Evolutionary conservation across 2,797 vertebrate species (phyloP), one percentile per base, ranked within the genome.

Genomic region (Anas bahamensis): DNA sequence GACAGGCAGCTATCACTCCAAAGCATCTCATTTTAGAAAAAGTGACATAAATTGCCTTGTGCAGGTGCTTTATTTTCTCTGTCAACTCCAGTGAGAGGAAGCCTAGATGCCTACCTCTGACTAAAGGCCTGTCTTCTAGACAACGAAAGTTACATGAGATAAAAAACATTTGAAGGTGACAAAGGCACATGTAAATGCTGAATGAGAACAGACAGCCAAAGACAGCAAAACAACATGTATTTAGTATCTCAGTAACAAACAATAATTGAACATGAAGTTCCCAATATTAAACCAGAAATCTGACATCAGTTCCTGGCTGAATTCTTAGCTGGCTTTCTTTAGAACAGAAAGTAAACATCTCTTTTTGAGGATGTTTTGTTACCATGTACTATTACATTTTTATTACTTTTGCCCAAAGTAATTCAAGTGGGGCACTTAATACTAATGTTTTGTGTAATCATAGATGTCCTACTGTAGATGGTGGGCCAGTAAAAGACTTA

Each of bases 371-470:
- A 50, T 71, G 18, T n/a, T 93, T 78, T 86, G 14, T 87, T 75
- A 24, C 37, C 1, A 1, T 44, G 18, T 84, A 33, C 13, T 87
- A 15, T 63, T 72, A 60, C 19, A 23, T 78, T 87, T 82, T 81
- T 61, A 46, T 85, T 86, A 65, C 56, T 69, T 66, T 81, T 87
- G 37, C 23, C n/a, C 70, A 48, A 88, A 77, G 44, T 83, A 96
- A 95, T 90, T 48, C 64, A 92, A 84, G 85, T 88, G 35, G 66
- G 69, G 93, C 44, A 93, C 41, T 61, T 86, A 90, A 66, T 95
- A 86, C 94, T 90, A 88, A 94, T 93, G 85, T 90, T 96, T 89
- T 86, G 26, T 94, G 83, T 89, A 91, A 88, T 90, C 55, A 31
- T 31, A 85, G 78, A 28, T 69, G 77, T 52, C 41, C n/a, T 72